A percentile compares a stretch with the other conserved stretches of the same genome.
Conservation (phyloP, 2,113 vertebrate species). For the Accipiter cooperii region DNA sequence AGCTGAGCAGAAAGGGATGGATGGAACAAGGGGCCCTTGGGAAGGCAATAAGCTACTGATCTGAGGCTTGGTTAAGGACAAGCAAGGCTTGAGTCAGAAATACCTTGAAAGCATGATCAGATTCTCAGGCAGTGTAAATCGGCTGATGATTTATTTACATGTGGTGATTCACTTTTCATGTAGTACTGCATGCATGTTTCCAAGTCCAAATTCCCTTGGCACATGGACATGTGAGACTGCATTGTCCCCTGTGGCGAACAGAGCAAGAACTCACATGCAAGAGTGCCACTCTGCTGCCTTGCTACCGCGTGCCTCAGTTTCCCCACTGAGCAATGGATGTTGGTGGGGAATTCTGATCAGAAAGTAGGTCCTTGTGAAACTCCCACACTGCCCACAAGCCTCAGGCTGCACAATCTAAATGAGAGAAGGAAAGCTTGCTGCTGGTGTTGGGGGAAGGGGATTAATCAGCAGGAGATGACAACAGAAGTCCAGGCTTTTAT, state of each 20-base stretch:
- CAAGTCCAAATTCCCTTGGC: not conserved
- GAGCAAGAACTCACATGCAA: not conserved
- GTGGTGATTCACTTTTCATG: not conserved
- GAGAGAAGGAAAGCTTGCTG: not conserved
- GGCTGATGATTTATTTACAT: not conserved
- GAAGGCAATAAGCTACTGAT: not conserved
- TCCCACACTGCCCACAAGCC: not conserved
- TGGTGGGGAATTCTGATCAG: not conserved
- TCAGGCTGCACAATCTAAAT: not conserved
- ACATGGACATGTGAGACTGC: fast-evolving
- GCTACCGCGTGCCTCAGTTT: not conserved
- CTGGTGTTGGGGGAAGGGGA: not conserved
- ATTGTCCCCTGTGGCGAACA: fast-evolving
- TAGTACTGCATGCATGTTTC: not conserved
- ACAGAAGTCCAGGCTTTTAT: not conserved
- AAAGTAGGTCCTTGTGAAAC: not conserved
- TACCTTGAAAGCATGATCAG: not conserved
- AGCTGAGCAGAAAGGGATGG: not conserved
- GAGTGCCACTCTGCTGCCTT: not conserved
- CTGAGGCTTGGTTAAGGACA: not conserved
- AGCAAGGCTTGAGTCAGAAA: not conserved
- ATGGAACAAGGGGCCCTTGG: not conserved
- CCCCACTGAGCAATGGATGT: not conserved
- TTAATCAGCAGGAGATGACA: constrained; percentile 38
- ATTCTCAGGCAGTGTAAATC: not conserved